phyloP scores from a whole-genome alignment of 2,888 invertebrate genomes.

The Smittia sp. region DNA sequence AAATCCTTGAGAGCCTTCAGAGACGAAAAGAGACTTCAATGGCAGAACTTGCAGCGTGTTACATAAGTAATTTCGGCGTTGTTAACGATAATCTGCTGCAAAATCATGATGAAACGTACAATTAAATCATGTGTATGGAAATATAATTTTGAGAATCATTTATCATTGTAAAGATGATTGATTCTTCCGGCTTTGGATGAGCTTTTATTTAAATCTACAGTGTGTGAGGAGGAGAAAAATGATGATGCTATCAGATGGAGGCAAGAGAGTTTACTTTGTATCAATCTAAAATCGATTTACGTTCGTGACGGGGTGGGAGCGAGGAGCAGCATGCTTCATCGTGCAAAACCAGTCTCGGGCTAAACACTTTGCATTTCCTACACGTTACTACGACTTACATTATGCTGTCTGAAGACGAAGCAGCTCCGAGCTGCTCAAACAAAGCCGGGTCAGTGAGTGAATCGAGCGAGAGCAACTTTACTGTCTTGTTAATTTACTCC shows the following conservation, averaged over 20 bases:
- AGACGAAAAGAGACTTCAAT: not conserved
- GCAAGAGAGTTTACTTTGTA: not conserved
- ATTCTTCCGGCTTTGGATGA: conserved; percentile 37
- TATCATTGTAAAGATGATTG: conserved; percentile 39
- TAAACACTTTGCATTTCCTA: not conserved
- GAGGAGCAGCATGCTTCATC: conserved; percentile 7
- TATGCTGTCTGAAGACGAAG: not conserved
- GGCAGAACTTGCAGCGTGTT: not conserved
- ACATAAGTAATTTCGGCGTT: not conserved
- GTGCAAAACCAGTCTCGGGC: conserved; percentile 18
- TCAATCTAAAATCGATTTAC: conserved; percentile 39
- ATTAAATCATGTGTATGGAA: conserved; percentile 33
- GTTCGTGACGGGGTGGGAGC: not conserved
- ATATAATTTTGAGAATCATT: conserved; percentile 31
- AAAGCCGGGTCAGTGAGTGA: not conserved
- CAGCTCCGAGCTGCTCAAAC: not conserved
- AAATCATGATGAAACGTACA: not conserved
- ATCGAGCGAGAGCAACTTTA: not conserved
- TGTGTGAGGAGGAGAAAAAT: not conserved
- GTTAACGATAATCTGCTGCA: too few species aligned
- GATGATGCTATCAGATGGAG: conserved; percentile 20
- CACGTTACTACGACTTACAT: not conserved
- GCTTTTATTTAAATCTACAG: conserved; percentile 39
- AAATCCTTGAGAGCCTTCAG: not conserved
- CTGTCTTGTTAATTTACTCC: not conserved